phyloP scores from a whole-genome alignment of 2,888 invertebrate species.

The Ecdyonurus torrentis region DNA sequence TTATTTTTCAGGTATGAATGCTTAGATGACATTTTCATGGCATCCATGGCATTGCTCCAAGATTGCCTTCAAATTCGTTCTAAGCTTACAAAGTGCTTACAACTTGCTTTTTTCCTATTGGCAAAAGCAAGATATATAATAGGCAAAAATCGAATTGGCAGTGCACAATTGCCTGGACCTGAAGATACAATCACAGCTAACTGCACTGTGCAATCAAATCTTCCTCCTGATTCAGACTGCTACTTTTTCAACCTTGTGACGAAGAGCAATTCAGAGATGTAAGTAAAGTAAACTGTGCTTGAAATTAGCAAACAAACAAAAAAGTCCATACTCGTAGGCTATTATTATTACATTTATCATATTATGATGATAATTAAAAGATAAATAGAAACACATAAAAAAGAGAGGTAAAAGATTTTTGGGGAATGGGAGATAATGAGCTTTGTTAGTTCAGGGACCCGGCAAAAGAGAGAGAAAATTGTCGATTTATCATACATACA shows the following conservation, averaged over 20 bases:
- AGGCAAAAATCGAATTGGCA: constrained; percentile 54
- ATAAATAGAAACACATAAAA: too few species aligned
- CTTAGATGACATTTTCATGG: neutral
- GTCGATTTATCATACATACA: too few species aligned
- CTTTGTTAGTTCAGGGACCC: too few species aligned
- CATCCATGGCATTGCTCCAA: neutral
- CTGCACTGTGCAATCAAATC: constrained; percentile 22
- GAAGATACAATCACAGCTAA: constrained; percentile 26
- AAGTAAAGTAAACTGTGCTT: too few species aligned
- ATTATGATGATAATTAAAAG: too few species aligned
- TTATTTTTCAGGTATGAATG: neutral
- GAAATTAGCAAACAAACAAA: too few species aligned
- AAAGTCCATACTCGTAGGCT: too few species aligned
- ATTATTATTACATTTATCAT: too few species aligned
- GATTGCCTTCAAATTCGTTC: neutral
- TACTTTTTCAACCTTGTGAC: neutral
- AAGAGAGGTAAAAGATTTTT: too few species aligned
- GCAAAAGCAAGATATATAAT: constrained; percentile 66
- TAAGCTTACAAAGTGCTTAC: neutral
- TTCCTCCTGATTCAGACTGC: neutral
- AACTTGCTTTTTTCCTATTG: constrained; percentile 20
- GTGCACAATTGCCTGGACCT: constrained; percentile 45
- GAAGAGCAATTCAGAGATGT: too few species aligned
- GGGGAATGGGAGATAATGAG: too few species aligned
- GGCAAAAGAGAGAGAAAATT: too few species aligned